These are phyloP conservation scores for Frankliniella fusca DNA, from an alignment of 2,888 invertebrate species.

Conservation along the genomic window DNA sequence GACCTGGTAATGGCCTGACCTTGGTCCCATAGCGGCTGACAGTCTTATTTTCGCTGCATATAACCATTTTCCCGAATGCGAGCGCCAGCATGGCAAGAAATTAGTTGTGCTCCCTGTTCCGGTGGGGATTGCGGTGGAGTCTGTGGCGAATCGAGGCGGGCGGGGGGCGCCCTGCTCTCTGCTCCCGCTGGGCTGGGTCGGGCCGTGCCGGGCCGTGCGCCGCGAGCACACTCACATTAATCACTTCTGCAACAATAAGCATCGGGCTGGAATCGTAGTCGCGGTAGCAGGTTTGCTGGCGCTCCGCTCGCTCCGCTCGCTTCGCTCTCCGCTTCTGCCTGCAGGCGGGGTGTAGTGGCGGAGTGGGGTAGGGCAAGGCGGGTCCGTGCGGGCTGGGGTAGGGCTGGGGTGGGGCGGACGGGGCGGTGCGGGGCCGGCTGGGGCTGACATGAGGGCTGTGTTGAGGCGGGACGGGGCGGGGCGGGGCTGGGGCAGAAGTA, in stretches of 20 bases:
- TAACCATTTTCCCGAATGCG: too few relatives aligned
- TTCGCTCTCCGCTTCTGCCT: neutral
- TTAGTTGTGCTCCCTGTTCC: too few relatives aligned
- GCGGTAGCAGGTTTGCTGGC: neutral
- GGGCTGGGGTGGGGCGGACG: neutral
- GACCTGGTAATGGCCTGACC: too few relatives aligned
- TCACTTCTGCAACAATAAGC: conserved; percentile 10
- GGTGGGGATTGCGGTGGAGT: neutral
- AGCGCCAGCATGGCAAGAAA: too few relatives aligned
- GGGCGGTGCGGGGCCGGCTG: neutral
- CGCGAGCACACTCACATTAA: neutral
- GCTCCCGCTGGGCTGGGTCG: neutral
- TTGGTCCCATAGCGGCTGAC: too few relatives aligned
- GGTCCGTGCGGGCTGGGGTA: neutral
- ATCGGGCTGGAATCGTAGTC: neutral
- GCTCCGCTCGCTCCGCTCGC: too few relatives aligned
- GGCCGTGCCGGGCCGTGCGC: neutral
- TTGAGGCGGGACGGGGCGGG: neutral
- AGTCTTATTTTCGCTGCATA: too few relatives aligned
- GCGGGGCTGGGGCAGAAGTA: neutral
- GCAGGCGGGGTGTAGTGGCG: neutral
- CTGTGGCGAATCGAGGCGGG: neutral
- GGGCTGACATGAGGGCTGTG: neutral
- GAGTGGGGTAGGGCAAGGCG: neutral
- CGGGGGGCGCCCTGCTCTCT: neutral